Evolutionary conservation across 2,113 vertebrate species (phyloP).

Genomic region (Empidonax alnorum): DNA sequence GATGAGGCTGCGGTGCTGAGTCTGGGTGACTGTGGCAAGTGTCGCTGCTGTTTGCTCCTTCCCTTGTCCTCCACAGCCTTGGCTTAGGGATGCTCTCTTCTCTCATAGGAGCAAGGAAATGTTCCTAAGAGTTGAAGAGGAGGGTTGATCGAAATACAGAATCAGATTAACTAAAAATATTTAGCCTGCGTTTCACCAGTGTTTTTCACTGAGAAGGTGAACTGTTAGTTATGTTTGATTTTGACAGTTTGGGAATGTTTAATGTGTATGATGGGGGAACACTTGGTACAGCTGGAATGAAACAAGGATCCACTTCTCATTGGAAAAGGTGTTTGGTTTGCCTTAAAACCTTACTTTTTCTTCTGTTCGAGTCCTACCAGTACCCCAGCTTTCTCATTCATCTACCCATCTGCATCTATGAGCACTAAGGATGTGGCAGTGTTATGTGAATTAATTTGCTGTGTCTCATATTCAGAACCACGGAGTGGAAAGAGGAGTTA

Average conservation of each 20-base stretch:
- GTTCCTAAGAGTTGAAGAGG: background rate
- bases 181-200: background rate
- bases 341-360: background rate
- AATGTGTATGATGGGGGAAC: accelerated
- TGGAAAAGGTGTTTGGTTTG: background rate
- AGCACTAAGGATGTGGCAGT: background rate
- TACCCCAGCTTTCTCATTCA: background rate
- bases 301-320: background rate
- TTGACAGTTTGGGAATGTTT: background rate
- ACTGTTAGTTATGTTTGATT: background rate
- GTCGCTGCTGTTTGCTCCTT: background rate
- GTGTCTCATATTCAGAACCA: background rate
- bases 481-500: background rate
- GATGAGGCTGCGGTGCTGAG: background rate
- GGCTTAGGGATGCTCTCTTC: background rate
- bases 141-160: background rate
- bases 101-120: accelerated
- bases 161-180: background rate
- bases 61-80: background rate
- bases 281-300: background rate
- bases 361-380: background rate
- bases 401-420: background rate
- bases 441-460: background rate
- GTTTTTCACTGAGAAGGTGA: background rate
- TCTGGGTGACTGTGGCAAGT: background rate